phyloP scores from a whole-genome alignment of 2,797 vertebrate species.

The Agapornis canus region DNA sequence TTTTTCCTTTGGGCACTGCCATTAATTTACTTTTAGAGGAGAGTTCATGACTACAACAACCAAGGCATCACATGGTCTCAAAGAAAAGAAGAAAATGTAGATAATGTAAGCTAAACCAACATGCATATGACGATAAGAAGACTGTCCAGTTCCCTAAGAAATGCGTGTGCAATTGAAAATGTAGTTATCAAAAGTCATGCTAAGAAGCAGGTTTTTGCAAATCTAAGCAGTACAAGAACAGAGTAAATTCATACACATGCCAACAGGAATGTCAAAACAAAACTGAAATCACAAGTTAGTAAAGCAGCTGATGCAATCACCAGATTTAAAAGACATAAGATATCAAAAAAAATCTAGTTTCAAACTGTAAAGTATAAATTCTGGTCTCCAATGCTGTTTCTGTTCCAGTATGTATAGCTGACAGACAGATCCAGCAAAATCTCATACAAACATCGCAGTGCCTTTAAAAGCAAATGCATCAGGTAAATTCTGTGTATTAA shows the following conservation, averaged over 20 bases:
- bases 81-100: not conserved
- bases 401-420: not conserved
- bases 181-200: not conserved
- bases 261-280: conserved; percentile 38
- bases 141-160: not conserved
- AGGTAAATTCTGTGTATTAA: not conserved
- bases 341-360: not conserved
- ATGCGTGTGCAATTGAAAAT: not conserved
- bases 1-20: not conserved
- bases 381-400: conserved; percentile 7
- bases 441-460: not conserved
- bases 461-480: not conserved
- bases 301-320: conserved; percentile 38
- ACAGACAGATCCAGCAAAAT: conserved; percentile 12
- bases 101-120: not conserved
- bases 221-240: not conserved
- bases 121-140: not conserved
- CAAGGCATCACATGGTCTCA: not conserved
- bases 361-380: not conserved
- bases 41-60: not conserved
- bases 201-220: not conserved
- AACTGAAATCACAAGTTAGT: conserved; percentile 16
- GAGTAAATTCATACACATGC: not conserved
- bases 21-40: not conserved
- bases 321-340: not conserved